Conservation (phyloP, 2,797 vertebrate species). For the Karalla daura region DNA sequence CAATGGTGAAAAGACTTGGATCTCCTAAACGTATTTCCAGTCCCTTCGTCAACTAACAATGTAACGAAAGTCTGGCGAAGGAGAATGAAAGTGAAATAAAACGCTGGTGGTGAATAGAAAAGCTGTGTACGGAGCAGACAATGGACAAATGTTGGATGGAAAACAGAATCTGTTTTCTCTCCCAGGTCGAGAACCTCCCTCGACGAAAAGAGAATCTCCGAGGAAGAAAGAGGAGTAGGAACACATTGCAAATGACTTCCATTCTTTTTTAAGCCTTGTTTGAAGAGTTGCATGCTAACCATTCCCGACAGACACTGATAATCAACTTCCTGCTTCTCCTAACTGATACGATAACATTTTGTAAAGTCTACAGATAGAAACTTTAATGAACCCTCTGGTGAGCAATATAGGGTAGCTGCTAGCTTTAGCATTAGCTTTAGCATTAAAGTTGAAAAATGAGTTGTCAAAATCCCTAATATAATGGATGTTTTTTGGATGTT, state of each 20-base stretch:
- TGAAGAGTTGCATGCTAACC: too few species aligned
- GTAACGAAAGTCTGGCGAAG: slow-evolving; percentile 31
- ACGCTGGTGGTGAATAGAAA: not conserved
- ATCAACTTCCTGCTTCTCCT: too few species aligned
- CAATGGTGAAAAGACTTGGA: slow-evolving; percentile 6
- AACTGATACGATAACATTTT: too few species aligned
- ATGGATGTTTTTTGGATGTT: too few species aligned
- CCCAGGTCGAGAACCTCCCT: slow-evolving; percentile 51
- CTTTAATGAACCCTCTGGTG: too few species aligned
- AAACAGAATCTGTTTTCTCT: slow-evolving; percentile 54
- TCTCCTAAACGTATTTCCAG: slow-evolving; percentile 26
- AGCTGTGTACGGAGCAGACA: slow-evolving; percentile 46
- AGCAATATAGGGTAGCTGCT: too few species aligned
- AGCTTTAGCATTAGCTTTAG: too few species aligned
- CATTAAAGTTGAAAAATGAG: too few species aligned
- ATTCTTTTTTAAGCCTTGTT: slow-evolving; percentile 40
- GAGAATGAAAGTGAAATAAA: slow-evolving; percentile 31
- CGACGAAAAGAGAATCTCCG: too few species aligned
- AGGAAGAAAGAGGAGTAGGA: slow-evolving; percentile 52
- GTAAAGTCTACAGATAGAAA: too few species aligned
- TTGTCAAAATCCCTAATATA: too few species aligned
- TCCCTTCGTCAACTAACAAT: not conserved
- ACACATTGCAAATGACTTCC: slow-evolving; percentile 51
- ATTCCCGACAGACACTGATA: too few species aligned
- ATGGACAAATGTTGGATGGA: slow-evolving; percentile 44